phyloP scores from a whole-genome alignment of 2,888 invertebrate genomes.

The Conomelus anceps region DNA sequence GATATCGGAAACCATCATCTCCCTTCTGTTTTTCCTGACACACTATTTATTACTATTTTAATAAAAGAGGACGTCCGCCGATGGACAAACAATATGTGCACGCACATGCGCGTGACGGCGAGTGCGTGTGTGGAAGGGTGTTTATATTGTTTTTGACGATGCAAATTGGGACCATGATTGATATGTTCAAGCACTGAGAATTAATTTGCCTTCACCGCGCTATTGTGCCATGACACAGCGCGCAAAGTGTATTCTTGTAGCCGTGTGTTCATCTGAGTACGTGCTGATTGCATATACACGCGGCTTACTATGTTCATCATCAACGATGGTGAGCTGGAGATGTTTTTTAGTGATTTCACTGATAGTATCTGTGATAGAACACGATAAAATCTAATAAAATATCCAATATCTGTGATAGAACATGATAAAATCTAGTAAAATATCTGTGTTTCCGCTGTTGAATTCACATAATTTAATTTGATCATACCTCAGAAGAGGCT shows the following conservation, averaged over 20 bases:
- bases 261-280: background rate
- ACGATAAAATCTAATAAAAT: no score
- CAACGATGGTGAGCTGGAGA: background rate
- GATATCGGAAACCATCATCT: background rate
- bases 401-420: background rate
- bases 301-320: background rate
- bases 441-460: no score
- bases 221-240: background rate
- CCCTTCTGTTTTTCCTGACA: background rate
- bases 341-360: background rate
- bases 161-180: slow-evolving; percentile 12
- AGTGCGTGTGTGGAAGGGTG: background rate
- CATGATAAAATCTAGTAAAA: no score
- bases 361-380: background rate
- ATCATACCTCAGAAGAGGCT: no score
- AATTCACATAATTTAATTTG: no score
- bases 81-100: background rate
- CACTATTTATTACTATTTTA: background rate
- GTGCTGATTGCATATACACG: background rate
- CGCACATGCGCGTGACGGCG: background rate
- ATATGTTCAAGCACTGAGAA: slow-evolving; percentile 10
- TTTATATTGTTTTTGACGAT: slow-evolving; percentile 8
- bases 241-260: background rate
- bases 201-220: slow-evolving; percentile 2
- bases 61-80: background rate